These are phyloP conservation scores for Caenorhabditis sp. DNA, from an alignment of 2,888 invertebrate species.

Conservation along the genomic window DNA sequence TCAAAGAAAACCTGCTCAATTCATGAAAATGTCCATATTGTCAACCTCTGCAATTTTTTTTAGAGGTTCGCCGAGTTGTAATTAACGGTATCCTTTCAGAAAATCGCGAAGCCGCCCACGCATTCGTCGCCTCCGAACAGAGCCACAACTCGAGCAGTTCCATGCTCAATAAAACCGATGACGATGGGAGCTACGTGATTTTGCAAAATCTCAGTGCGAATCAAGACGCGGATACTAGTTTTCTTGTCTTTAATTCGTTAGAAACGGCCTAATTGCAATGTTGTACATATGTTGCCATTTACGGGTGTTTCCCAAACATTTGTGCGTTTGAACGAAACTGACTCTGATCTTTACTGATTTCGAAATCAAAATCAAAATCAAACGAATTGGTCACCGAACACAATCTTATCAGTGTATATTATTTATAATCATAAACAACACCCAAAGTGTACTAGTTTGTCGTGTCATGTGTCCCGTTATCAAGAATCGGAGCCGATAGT, in stretches of 20 bases:
- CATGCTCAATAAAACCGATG: not conserved
- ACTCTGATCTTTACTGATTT: too few relatives aligned
- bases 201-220: not conserved
- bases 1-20: too few relatives aligned
- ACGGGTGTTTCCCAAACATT: not conserved
- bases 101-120: not conserved
- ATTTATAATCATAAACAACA: not conserved
- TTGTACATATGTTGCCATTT: too few relatives aligned
- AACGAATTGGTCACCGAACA: too few relatives aligned
- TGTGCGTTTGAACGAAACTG: not conserved
- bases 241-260: not conserved
- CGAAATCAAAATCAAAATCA: too few relatives aligned
- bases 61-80: too few relatives aligned
- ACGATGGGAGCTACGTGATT: not conserved
- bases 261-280: constrained; percentile 1
- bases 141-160: not conserved
- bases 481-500: too few relatives aligned
- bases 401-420: too few relatives aligned
- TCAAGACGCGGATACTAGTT: not conserved
- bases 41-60: too few relatives aligned
- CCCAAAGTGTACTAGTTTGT: not conserved
- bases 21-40: too few relatives aligned
- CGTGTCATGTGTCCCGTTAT: too few relatives aligned
- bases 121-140: not conserved
- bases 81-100: not conserved